Evolutionary conservation across 2,113 vertebrate genomes (phyloP), one percentile per base, ranked within the genome.

Genomic region (Ptilonorhynchus violaceus): DNA sequence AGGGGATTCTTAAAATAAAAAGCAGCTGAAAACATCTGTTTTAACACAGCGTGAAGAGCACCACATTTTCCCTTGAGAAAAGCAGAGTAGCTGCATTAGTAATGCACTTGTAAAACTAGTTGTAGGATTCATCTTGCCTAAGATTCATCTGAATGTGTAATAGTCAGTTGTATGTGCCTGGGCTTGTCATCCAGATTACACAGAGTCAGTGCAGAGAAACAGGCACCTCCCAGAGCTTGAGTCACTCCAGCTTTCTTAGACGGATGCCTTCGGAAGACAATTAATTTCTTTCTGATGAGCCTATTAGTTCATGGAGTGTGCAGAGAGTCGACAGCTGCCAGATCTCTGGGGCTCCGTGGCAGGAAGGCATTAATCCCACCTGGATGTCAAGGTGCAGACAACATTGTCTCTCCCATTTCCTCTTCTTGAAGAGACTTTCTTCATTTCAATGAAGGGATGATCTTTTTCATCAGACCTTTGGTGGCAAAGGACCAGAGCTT

Each of bases 71-170:
- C 93, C 91, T 82, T 96, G 96, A 96, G 93, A 92, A 95, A 85
- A 95, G 86, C 44, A 83, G 62, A 39, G 53, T 83, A 10, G 89
- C 41, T 83, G 89, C 58, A 41, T 96, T 93, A 79, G 79, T 85
- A 93, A 93, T 79, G 91, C 70, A 91, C 91, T 96, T 92, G 95
- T 85, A 85, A 96, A 93, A 95, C 93, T 75, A 24, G 94, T 90
- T 76, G 93, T 83, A 88, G 88, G 70, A 83, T 88, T 93, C 49
- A 39, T 85, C 82, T 93, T 92, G 88, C 93, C 62, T n/a, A 75
- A 96, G 94, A 85, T 88, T 88, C 83, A 85, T 95, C 93, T 92
- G 89, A 90, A 78, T 92, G 85, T 82, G 15, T 79, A 88, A 78
- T 67, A 78, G 70, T 42, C 49, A 46, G 31, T 46, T 72, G 66